Conservation (phyloP, 2,888 invertebrate species). For the Matsumyia berberina region DNA sequence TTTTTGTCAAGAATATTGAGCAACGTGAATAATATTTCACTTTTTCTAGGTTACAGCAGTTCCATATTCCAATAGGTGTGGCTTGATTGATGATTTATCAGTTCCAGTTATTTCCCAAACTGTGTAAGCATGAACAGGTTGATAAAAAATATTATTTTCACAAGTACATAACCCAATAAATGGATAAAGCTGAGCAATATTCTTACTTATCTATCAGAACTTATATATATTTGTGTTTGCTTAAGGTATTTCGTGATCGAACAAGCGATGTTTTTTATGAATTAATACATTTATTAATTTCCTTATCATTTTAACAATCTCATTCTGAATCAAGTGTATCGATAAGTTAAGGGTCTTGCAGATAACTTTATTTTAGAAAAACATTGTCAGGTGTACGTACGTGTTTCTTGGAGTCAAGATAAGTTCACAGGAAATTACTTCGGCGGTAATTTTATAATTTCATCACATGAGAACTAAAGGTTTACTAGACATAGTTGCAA, state of each 20-base stretch:
- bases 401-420: not conserved
- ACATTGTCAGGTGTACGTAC: not conserved
- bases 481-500: no score
- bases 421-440: not conserved
- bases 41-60: no score
- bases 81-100: no score
- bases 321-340: not conserved
- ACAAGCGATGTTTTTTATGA: not conserved
- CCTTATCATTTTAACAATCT: slow-evolving; percentile 8
- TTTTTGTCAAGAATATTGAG: no score
- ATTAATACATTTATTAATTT: not conserved
- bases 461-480: not conserved
- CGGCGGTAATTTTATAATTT: not conserved
- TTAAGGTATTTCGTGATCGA: not conserved
- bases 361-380: not conserved
- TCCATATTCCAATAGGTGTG: no score
- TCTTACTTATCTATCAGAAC: slow-evolving; percentile 12
- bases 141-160: no score
- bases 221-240: not conserved
- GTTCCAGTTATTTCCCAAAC: no score
- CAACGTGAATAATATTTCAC: no score
- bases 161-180: not conserved
- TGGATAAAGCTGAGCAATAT: not conserved
- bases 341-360: not conserved
- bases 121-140: no score